phyloP scores from a whole-genome alignment of 2,888 invertebrate species.

The Drosophila engyochracea region DNA sequence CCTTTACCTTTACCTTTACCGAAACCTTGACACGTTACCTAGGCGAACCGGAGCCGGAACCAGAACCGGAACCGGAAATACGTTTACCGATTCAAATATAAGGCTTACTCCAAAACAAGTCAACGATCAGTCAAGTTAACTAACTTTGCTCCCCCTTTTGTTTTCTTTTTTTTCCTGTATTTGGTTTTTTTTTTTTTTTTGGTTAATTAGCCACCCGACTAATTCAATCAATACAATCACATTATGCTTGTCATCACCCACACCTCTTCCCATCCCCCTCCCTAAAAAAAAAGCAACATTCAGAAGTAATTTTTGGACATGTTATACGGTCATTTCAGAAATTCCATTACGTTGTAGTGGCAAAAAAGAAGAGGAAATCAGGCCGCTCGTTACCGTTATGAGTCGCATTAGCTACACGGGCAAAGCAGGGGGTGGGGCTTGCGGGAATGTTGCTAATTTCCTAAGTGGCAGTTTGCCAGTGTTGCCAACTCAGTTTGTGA shows the following conservation, averaged over 20 bases:
- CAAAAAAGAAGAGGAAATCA: slow-evolving; percentile 2
- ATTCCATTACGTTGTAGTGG: slow-evolving; percentile 33
- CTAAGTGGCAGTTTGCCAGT: slow-evolving; percentile 52
- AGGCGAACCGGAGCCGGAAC: not conserved
- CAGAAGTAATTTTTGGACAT: slow-evolving; percentile 8
- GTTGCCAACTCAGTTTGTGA: slow-evolving; percentile 28
- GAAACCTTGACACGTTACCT: not conserved
- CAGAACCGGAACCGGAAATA: not conserved
- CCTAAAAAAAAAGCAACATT: not conserved
- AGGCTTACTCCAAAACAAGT: not conserved
- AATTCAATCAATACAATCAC: slow-evolving; percentile 18
- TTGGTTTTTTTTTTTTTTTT: not conserved
- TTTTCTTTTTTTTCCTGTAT: not conserved
- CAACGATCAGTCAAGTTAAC: not conserved
- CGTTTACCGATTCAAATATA: not conserved
- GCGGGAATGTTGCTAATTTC: slow-evolving; percentile 47
- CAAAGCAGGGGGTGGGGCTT: too few species aligned
- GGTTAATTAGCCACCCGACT: not conserved
- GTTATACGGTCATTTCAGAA: slow-evolving; percentile 28
- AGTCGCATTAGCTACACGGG: slow-evolving; percentile 40
- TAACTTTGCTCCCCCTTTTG: not conserved
- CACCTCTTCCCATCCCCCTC: too few species aligned
- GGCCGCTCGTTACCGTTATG: slow-evolving; percentile 52
- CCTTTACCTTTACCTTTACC: too few species aligned
- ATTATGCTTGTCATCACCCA: not conserved